Evolutionary conservation across 2,113 vertebrate species (phyloP).

Genomic region (Hippocampus barbouri): DNA sequence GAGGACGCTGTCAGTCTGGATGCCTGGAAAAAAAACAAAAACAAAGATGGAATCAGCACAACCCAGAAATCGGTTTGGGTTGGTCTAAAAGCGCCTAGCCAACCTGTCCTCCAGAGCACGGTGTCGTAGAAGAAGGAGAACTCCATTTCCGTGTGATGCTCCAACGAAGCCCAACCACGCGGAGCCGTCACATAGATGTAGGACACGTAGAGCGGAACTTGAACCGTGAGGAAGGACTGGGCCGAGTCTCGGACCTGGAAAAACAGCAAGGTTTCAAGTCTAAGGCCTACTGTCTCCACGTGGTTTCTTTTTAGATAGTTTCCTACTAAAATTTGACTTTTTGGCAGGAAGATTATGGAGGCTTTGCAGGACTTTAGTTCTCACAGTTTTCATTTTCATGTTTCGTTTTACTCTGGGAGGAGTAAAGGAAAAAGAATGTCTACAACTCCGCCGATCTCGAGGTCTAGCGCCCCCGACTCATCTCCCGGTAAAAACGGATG

Average conservation of each 20-base stretch:
- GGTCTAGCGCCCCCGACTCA: neutral
- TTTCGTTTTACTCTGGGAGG: no score
- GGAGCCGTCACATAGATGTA: conserved; percentile 96
- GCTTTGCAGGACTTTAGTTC: no score
- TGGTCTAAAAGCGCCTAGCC: neutral
- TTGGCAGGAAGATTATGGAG: no score
- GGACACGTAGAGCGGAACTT: conserved; percentile 93
- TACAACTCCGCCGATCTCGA: neutral
- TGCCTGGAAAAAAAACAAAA: conserved; percentile 70
- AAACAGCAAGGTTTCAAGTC: neutral
- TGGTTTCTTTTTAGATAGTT: no score
- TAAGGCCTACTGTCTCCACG: neutral
- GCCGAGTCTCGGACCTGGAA: conserved; percentile 92
- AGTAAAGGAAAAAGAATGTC: no score
- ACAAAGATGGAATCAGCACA: neutral
- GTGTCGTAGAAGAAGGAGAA: conserved; percentile 99
- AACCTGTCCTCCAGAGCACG: conserved; percentile 96
- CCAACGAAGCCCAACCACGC: conserved; percentile 93
- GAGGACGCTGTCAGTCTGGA: conserved; percentile 96
- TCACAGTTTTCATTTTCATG: no score
- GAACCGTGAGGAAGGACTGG: conserved; percentile 95
- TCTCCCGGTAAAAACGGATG: neutral
- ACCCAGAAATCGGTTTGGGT: no score
- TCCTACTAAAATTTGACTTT: no score
- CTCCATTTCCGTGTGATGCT: conserved; percentile 99